Base-by-base conservation (phyloP, 2,888 invertebrate genomes). In the Phrixothrix hirtus region DNA sequence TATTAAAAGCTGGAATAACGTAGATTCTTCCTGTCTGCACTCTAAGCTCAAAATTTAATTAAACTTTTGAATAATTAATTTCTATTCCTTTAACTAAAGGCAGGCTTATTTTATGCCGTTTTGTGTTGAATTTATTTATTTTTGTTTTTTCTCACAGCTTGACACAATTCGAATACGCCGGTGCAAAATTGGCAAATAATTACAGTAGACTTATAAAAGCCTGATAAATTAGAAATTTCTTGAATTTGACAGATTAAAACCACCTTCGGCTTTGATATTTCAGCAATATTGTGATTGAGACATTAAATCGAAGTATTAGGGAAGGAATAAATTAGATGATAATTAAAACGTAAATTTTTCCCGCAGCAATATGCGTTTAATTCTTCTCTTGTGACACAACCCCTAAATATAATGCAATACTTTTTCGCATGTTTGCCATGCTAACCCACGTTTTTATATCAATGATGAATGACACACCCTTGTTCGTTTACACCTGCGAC, bases 391-490 rank as follows among this genome's bases (percentile, higher is more conserved):
- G 29, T 16, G 15, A 21, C 14, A 37, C 6, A 12, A 36, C 16
- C 11, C 21, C 34, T 26, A 34, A 35, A 36, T 46, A 12, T 17
- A 36, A 31, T 10, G n/a, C 45, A 13, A 37, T 45, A 30, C 31
- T 29, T 32, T 13, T 27, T 16, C 14, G 27, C 14, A 16, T 30
- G 21, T 46, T 38, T 46, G 29, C 32, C 29, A 10, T 21, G 15
- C 25, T 17, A 32, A 38, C 46, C 30, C 17, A 37, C 10, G n/a
- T 47, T 46, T 46, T 37, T 46, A 11, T 16, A 38, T 30, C 14
- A 31, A 46, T 47, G 47, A 47, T 47, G 21, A 26, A 47, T 46
- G 38, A 26, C 47, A 32, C 2, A 39, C 16, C 34, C 39, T 29
- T 21, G 5, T 45, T 32, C 26, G 25, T 13, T 31, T 27, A 13